Base-by-base conservation (phyloP, 2,113 vertebrate species). In the Clarias macrocephalus region DNA sequence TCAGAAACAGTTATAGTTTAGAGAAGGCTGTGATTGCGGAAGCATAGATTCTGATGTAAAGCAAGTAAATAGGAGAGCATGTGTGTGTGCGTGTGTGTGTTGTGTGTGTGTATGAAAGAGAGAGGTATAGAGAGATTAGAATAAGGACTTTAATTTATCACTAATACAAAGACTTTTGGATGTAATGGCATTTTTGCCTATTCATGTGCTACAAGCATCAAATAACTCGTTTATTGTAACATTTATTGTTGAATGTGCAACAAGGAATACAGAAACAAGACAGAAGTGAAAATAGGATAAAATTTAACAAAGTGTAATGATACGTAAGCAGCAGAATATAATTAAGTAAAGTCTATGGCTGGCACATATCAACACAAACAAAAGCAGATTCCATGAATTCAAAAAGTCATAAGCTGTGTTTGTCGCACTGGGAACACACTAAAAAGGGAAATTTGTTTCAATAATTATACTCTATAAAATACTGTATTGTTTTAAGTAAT, bases 51-150 rank as follows among this genome's bases (percentile, higher is more conserved):
- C 30, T 37, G 23, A 28, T 2, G 9, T 23, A 42, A 37, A 16
- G 30, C 3, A 37, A 1, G 54, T 86, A 48, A 87, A 89, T 91
- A 68, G 54, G 11, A 68, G 18, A 54, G 57, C 3, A 16, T 19
- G 57, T 59, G 57, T 59, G 48, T 48, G 7, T 42, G 42, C 5
- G 42, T 42, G 42, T 48, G 48, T 48, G 48, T 48, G 48, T 48
- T 42, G 42, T 42, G 42, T 42, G 42, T 42, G 42, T 59, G 42
- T 37, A 37, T 37, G 42, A 21, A 3, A n/a, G 65, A 37, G 48
- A 21, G 42, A 6, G 52, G 33, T 68, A 70, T 28, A 33, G 66
- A 30, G 30, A 30, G 52, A 30, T 65, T 13, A 48, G 42, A 16
- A 19, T 30, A 57, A 59, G 68, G 68, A 73, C 21, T 37, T 33